phyloP scores from a whole-genome alignment of 2,888 invertebrate species.

The Tipula helvola region DNA sequence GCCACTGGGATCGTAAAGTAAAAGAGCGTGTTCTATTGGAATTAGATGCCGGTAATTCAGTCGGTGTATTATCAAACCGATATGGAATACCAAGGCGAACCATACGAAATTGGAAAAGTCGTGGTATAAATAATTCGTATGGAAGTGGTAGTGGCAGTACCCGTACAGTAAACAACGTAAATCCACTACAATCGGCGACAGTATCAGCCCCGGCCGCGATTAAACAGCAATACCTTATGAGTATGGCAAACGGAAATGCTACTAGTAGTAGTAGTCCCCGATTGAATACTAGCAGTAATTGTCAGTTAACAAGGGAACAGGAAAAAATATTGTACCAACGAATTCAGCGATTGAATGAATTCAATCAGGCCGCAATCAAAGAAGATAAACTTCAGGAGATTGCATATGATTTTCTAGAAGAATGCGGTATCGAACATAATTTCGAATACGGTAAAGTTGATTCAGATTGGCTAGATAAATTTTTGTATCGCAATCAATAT shows the following conservation, averaged over 20 bases:
- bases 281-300: background rate
- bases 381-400: conserved; percentile 4
- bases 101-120: conserved; percentile 6
- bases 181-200: background rate
- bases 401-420: background rate
- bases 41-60: background rate
- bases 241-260: background rate
- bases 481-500: background rate
- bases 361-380: background rate
- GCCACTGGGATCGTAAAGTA: background rate
- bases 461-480: background rate
- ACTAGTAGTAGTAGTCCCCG: background rate
- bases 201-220: background rate
- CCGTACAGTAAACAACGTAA: background rate
- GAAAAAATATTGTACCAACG: background rate
- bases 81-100: background rate
- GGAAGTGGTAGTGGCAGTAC: background rate
- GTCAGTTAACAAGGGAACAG: background rate
- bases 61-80: background rate
- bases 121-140: background rate
- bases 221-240: background rate
- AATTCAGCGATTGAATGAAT: background rate
- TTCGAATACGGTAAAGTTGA: conserved; percentile 4
- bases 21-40: background rate
- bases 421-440: background rate